phyloP scores from a whole-genome alignment of 1,140 invertebrate species.

The Rhynchophorus ferrugineus region DNA sequence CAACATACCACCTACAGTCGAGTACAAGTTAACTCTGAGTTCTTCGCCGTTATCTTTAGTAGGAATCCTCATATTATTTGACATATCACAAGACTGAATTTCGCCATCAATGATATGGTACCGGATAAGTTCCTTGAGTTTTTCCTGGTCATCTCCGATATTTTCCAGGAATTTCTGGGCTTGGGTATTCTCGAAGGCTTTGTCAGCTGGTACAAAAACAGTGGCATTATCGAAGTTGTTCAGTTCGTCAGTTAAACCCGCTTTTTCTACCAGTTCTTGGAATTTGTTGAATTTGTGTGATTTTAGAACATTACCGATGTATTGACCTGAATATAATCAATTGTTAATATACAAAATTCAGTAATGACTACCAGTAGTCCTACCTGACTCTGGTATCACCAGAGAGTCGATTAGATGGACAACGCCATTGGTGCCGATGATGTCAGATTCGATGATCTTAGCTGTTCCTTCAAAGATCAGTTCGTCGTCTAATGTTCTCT shows the following conservation, averaged over 20 bases:
- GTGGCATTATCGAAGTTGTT: conserved; percentile 52
- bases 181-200: conserved; percentile 47
- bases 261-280: conserved; percentile 44
- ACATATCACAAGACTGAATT: conserved; percentile 45
- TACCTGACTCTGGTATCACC: conserved; percentile 49
- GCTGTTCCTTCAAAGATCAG: conserved; percentile 44
- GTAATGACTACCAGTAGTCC: too few species aligned
- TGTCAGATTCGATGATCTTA: conserved; percentile 42
- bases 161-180: conserved; percentile 40
- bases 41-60: conserved; percentile 41
- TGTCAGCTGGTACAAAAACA: conserved; percentile 55
- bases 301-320: conserved; percentile 41
- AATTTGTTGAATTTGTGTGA: conserved; percentile 46
- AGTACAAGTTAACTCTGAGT: conserved; percentile 51
- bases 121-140: conserved; percentile 47
- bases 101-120: conserved; percentile 51
- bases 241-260: conserved; percentile 49
- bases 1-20: conserved; percentile 38
- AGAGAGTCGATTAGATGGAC: conserved; percentile 61
- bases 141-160: conserved; percentile 40
- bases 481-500: conserved; percentile 43
- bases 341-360: not conserved
- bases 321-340: conserved; percentile 34
- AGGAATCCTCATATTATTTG: conserved; percentile 44
- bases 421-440: conserved; percentile 61